Percentiles rank a stretch among this genome's conserved stretches.
Evolutionary conservation across 1,140 invertebrate species (phyloP).

Genomic region (Oncopodura yosiiana): DNA sequence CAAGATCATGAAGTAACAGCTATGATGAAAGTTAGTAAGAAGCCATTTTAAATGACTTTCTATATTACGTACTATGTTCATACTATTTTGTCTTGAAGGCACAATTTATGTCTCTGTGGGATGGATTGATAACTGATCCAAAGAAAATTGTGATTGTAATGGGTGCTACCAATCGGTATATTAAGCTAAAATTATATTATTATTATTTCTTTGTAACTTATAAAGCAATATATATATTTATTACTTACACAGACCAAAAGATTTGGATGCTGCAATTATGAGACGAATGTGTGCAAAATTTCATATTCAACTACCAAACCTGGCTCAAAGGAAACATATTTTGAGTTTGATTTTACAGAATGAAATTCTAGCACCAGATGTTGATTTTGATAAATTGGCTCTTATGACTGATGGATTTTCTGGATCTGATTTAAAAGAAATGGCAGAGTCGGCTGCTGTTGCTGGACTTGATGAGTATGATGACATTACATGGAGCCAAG

Average conservation of each 20-base stretch:
- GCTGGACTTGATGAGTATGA: no score
- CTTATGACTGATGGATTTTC: conserved; percentile 72
- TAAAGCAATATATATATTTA: no score
- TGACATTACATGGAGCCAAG: no score
- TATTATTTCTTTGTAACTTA: no score
- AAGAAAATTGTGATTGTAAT: conserved; percentile 80
- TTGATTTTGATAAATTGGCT: conserved; percentile 59
- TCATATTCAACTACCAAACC: conserved; percentile 70
- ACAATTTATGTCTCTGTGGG: no score
- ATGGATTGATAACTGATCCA: no score
- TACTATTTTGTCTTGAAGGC: no score
- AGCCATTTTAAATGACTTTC: no score
- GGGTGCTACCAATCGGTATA: conserved; percentile 94
- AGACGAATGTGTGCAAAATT: conserved; percentile 90
- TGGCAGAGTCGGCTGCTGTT: no score
- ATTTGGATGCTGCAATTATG: conserved; percentile 91
- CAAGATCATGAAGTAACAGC: conserved; percentile 95
- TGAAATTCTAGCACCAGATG: conserved; percentile 59
- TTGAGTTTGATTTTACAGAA: conserved; percentile 62
- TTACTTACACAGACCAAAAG: conserved; percentile 82
- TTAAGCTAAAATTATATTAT: no score
- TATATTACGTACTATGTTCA: no score
- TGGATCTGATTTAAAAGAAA: conserved; percentile 82
- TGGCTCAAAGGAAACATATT: conserved; percentile 61
- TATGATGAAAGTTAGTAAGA: no score